Evolutionary conservation across 1,140 invertebrate genomes (phyloP).

Genomic region (Monomorium pharaonis): DNA sequence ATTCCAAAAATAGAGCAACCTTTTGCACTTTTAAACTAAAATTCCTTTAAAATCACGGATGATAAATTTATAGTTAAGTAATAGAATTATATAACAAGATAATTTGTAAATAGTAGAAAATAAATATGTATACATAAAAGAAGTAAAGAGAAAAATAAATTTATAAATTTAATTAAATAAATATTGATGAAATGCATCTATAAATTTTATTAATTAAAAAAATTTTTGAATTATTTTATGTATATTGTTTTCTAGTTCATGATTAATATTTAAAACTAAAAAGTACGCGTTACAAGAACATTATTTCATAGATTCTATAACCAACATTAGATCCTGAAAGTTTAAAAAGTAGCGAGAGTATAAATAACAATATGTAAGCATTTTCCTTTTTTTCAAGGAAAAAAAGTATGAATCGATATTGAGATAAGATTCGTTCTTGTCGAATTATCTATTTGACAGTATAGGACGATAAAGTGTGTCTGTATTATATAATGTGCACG

Average conservation of each 20-base stretch:
- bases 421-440: not conserved
- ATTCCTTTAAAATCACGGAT: too few species aligned
- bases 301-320: not conserved
- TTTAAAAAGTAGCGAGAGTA: not conserved
- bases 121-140: too few species aligned
- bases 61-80: too few species aligned
- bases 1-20: too few species aligned
- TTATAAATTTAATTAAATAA: too few species aligned
- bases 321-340: not conserved
- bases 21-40: too few species aligned
- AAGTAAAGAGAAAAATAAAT: too few species aligned
- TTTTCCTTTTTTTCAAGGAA: not conserved
- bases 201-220: too few species aligned
- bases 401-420: not conserved
- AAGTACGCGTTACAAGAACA: not conserved
- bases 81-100: too few species aligned
- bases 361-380: not conserved
- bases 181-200: not conserved
- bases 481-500: not conserved
- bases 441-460: not conserved
- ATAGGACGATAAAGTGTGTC: not conserved
- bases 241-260: too few species aligned
- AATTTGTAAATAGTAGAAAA: too few species aligned
- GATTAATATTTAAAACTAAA: not conserved
- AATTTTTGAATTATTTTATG: too few species aligned